Conservation (phyloP, 2,888 invertebrate species). For the Sinopyrophorus schimmeli region DNA sequence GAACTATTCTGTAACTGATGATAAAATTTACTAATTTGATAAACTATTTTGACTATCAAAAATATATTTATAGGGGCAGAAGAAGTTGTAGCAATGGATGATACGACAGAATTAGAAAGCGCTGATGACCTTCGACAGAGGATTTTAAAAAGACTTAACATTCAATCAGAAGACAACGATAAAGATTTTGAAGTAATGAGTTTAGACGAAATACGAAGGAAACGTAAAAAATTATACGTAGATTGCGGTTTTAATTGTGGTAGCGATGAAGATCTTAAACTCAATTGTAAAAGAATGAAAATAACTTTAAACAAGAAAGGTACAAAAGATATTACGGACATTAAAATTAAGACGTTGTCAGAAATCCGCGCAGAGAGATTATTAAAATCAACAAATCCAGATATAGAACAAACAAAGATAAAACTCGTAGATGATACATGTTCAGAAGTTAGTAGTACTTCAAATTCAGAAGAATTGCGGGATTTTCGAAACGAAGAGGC, state of each 20-base stretch:
- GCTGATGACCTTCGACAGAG: constrained; percentile 45
- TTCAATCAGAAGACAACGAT: constrained; percentile 27
- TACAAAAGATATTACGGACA: constrained; percentile 36
- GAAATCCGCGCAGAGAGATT: constrained; percentile 51
- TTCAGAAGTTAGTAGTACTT: constrained; percentile 47
- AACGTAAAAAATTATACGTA: constrained; percentile 31
- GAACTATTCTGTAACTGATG: no score
- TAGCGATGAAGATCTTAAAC: constrained; percentile 11
- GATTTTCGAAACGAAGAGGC: constrained; percentile 22
- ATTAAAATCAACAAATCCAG: neutral
- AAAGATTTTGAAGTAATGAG: constrained; percentile 59
- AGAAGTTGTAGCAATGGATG: constrained; percentile 1
- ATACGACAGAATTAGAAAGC: constrained; percentile 11
- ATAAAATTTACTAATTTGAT: no score
- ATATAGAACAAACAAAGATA: neutral
- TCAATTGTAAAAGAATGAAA: constrained; percentile 24
- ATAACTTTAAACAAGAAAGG: constrained; percentile 12
- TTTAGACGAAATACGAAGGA: constrained; percentile 58
- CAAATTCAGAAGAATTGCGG: constrained; percentile 25
- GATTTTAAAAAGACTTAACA: constrained; percentile 43
- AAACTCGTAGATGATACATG: constrained; percentile 17
- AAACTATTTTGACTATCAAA: no score
- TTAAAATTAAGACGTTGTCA: constrained; percentile 54
- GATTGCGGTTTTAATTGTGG: constrained; percentile 12
- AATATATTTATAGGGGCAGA: constrained; percentile 18